Evolutionary conservation across 2,797 vertebrate genomes (phyloP).

Genomic region (Forpus xanthops): DNA sequence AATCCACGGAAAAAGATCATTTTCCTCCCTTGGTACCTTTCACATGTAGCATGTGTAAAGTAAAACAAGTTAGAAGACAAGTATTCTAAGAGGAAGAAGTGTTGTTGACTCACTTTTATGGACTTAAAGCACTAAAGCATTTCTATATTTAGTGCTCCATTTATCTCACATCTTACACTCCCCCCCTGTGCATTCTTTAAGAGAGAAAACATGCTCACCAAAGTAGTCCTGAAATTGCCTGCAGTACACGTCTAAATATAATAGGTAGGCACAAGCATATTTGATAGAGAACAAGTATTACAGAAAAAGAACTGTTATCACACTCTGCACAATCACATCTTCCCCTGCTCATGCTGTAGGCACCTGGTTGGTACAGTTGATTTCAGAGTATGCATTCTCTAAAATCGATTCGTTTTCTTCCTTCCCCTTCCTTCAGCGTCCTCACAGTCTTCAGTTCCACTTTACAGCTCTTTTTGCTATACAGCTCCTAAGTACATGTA

Average conservation of each 20-base stretch:
- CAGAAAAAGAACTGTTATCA: neutral
- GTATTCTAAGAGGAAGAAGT: neutral
- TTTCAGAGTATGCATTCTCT: neutral
- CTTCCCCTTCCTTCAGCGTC: neutral
- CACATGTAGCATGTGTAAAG: neutral
- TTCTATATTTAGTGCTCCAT: neutral
- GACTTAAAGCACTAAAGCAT: neutral
- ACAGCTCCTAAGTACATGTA: neutral
- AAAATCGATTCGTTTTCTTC: neutral
- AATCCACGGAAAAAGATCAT: neutral
- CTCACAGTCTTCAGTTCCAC: neutral
- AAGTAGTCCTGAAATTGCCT: conserved; percentile 17
- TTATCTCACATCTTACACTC: neutral
- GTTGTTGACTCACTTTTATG: neutral
- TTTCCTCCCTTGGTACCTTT: neutral
- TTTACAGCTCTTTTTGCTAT: neutral
- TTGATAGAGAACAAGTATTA: neutral
- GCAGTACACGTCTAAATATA: neutral
- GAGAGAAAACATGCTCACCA: neutral
- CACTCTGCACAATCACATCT: neutral
- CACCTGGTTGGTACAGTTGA: neutral
- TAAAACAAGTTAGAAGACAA: neutral
- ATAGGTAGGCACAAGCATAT: neutral
- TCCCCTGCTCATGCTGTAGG: neutral
- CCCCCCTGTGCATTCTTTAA: neutral